Evolutionary conservation across 1,140 invertebrate species (phyloP), one percentile per base, ranked within the genome.

Genomic region (Drosophila mauritiana): DNA sequence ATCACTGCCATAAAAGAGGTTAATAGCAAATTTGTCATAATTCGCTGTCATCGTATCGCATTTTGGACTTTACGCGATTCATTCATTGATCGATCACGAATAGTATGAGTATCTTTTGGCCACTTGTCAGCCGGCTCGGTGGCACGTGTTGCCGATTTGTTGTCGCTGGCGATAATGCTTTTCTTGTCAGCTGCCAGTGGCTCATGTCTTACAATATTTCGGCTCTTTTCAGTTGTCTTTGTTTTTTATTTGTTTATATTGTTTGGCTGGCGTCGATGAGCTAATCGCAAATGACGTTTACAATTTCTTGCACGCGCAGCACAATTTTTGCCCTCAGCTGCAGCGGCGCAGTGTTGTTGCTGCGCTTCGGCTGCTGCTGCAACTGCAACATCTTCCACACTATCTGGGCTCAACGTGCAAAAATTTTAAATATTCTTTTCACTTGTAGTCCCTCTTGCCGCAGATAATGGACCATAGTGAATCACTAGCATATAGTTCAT

Each of bases 81-180:
- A 89, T 89, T 89, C 83, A 84, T 88, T 89, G 85, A 88, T 88
- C 73, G 80, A 88, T 88, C 84, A 88, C 84, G 84, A 78, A 70
- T 83, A 68, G 61, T 22, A 42, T 64, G 73, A 73, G 52, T 84
- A 90, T 90, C 76, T 89, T 85, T 84, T 61, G 80, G 56, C 77
- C 77, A 80, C 85, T 83, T 90, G 84, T 62, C 80, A 46, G 54
- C 65, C 63, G 51, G 57, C 68, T 46, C 45, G 52, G 46, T 68
- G 84, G 83, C 83, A 88, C 83, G 83, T 89, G 83, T 80, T 88
- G 31, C 48, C 68, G 82, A 86, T 81, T 72, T 80, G 59, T 82
- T 80, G 48, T 67, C 42, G 27, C 53, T 57, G 56, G 39, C 49
- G 55, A 78, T 82, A 77, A 54, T 48, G 57, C 63, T 68, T 59